Percentiles rank a stretch among this genome's conserved stretches.
Evolutionary conservation across 2,888 invertebrate species (phyloP).

Genomic region (Phytoseiulus persimilis): DNA sequence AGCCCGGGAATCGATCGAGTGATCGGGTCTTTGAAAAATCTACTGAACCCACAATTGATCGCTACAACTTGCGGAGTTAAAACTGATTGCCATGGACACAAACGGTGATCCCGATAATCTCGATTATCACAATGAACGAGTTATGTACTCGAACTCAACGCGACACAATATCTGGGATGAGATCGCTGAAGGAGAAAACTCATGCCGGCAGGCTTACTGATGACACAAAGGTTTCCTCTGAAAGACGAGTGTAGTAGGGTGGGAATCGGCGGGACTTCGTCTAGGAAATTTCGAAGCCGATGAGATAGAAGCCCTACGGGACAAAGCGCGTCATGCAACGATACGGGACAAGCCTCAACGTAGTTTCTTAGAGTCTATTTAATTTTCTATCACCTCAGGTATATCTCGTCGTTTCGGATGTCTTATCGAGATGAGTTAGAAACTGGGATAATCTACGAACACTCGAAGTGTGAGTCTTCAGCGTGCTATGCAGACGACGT

Average conservation of each 20-base stretch:
- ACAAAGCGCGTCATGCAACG: not conserved
- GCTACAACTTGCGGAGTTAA: not conserved
- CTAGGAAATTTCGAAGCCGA: too few species aligned
- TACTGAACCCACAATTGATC: too few species aligned
- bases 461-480: not conserved
- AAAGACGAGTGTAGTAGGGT: not conserved
- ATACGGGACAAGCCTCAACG: not conserved
- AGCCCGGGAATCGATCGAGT: not conserved
- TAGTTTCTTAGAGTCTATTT: not conserved
- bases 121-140: not conserved
- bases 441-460: not conserved
- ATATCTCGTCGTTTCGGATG: not conserved
- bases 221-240: not conserved
- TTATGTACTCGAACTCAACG: not conserved
- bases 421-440: not conserved
- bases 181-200: not conserved
- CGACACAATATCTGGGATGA: not conserved
- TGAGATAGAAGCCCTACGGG: not conserved
- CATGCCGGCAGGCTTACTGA: not conserved
- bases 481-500: not conserved
- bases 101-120: not conserved
- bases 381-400: not conserved
- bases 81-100: not conserved
- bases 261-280: too few species aligned
- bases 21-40: not conserved